Conservation (phyloP, 2,888 invertebrate species). For the Dorcus parallelipipedus region DNA sequence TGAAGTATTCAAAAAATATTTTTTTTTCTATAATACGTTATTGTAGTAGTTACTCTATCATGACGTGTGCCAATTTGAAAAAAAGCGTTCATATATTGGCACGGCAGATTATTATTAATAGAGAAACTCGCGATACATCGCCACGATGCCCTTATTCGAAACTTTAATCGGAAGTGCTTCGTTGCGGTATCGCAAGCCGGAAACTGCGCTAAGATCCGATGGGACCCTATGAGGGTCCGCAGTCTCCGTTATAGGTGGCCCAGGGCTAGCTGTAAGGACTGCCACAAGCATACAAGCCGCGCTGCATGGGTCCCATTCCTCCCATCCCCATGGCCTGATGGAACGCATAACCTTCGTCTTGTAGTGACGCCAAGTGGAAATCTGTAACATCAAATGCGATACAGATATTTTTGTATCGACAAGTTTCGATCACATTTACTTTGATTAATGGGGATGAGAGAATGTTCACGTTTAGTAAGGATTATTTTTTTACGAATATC, state of each 20-base stretch:
- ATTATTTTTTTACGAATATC: background rate
- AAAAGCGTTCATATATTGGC: slow-evolving; percentile 38
- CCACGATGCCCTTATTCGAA: slow-evolving; percentile 21
- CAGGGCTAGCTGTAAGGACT: slow-evolving; percentile 55
- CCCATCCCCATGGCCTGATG: slow-evolving; percentile 54
- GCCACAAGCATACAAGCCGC: slow-evolving; percentile 52
- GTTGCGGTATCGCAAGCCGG: slow-evolving; percentile 45
- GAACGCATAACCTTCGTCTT: slow-evolving; percentile 54
- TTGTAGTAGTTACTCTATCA: background rate
- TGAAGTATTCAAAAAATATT: background rate
- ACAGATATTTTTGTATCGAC: slow-evolving; percentile 13
- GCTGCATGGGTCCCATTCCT: slow-evolving; percentile 52
- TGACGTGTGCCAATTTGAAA: slow-evolving; percentile 15
- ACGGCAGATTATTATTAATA: slow-evolving; percentile 20
- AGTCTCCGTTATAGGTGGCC: slow-evolving; percentile 53
- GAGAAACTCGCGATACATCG: slow-evolving; percentile 36
- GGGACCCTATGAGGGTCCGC: slow-evolving; percentile 48
- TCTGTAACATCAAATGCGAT: slow-evolving; percentile 44
- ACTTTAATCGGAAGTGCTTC: slow-evolving; percentile 23
- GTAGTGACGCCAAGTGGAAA: slow-evolving; percentile 53
- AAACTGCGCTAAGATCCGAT: slow-evolving; percentile 46
- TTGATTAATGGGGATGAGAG: slow-evolving; percentile 18
- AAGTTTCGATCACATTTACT: background rate
- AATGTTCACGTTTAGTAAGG: slow-evolving; percentile 1
- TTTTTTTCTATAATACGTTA: background rate